phyloP scores from a whole-genome alignment of 2,797 vertebrate species.

The Halcyon leucocephala region DNA sequence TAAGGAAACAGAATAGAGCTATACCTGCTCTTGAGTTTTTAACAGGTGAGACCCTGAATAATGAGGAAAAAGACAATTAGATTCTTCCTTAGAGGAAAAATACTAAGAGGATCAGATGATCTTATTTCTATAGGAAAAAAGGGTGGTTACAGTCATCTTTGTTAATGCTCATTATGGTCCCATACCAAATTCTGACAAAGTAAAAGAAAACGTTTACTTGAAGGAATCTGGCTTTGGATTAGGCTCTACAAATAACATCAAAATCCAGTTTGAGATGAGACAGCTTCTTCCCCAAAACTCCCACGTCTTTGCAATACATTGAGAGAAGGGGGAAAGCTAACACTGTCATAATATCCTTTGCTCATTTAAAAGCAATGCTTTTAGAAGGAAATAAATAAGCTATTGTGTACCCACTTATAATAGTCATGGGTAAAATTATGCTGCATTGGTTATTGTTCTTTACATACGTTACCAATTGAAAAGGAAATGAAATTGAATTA shows the following conservation, averaged over 20 bases:
- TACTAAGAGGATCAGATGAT: too few species aligned
- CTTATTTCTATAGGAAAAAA: too few species aligned
- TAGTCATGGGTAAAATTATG: slow-evolving; percentile 40
- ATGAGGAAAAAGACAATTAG: too few species aligned
- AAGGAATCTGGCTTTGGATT: neutral
- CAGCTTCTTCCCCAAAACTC: neutral
- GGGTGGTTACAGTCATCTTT: neutral
- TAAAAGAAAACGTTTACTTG: neutral
- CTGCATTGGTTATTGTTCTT: slow-evolving; percentile 47
- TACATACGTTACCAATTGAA: slow-evolving; percentile 32
- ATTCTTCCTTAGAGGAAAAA: too few species aligned
- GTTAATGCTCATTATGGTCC: neutral
- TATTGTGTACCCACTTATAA: neutral
- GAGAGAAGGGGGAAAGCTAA: neutral
- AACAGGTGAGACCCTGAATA: too few species aligned
- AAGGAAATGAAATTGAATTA: slow-evolving; percentile 64
- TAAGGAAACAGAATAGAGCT: too few species aligned
- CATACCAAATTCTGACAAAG: neutral
- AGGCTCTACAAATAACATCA: neutral
- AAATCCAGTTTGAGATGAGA: neutral
- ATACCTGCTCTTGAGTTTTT: too few species aligned
- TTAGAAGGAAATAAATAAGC: slow-evolving; percentile 38
- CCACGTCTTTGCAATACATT: neutral
- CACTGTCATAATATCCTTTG: neutral
- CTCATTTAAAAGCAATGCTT: slow-evolving; percentile 39